phyloP scores from a whole-genome alignment of 2,113 vertebrate genomes.

The Pedetes capensis region DNA sequence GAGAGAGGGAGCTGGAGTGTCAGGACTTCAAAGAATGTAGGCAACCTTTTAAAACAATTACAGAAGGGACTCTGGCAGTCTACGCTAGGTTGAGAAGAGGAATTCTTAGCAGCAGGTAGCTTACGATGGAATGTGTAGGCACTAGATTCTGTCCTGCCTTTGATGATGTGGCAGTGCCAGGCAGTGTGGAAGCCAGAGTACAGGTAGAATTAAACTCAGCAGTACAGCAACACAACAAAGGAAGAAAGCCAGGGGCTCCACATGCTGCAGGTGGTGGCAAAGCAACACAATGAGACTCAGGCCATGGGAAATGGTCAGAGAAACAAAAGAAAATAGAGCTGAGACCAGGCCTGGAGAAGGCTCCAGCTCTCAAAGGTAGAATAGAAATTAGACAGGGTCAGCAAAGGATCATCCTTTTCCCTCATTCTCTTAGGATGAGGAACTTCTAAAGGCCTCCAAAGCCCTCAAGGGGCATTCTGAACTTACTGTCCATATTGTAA shows the following conservation, averaged over 20 bases:
- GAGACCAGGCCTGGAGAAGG: neutral
- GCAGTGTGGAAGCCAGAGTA: neutral
- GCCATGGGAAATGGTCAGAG: neutral
- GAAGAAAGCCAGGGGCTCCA: neutral
- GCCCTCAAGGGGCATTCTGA: neutral
- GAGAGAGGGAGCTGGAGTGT: neutral
- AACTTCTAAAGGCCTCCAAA: neutral
- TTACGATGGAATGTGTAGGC: neutral
- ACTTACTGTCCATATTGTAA: neutral
- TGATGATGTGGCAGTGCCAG: neutral
- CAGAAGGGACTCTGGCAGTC: neutral
- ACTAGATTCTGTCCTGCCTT: neutral
- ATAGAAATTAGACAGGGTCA: too few relatives aligned
- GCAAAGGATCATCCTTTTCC: neutral
- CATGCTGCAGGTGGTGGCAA: accelerated
- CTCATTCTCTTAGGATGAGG: neutral
- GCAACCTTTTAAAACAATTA: neutral
- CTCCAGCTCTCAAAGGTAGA: neutral
- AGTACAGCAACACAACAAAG: neutral
- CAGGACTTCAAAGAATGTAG: neutral
- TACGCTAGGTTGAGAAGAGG: neutral
- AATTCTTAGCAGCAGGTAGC: neutral
- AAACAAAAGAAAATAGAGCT: neutral
- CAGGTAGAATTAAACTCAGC: neutral
- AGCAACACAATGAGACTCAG: neutral